Percentiles rank a stretch among this genome's conserved stretches.
These are phyloP conservation scores for Onthophagus sagittarius DNA, from an alignment of 2,888 invertebrate species.

Conservation along the genomic window DNA sequence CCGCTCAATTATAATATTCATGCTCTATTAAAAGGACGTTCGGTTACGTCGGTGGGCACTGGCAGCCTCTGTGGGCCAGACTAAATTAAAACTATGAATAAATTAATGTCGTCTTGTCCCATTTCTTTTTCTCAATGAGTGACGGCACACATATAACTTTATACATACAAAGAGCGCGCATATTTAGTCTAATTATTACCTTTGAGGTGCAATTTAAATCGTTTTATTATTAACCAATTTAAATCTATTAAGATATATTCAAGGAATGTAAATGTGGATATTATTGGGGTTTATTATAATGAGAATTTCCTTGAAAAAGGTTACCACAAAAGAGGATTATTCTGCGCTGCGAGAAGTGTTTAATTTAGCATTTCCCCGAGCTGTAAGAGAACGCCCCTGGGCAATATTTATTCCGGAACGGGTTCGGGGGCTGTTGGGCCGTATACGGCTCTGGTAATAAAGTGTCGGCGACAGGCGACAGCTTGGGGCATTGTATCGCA, in stretches of 20 bases:
- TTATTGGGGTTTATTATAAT: background rate
- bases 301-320: background rate
- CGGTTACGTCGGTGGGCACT: background rate
- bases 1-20: background rate
- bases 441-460: background rate
- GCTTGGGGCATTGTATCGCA: constrained; percentile 25
- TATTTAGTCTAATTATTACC: background rate
- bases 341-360: background rate
- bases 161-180: background rate
- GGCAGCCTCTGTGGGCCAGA: background rate
- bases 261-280: background rate
- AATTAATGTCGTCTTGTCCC: background rate
- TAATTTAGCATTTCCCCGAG: background rate
- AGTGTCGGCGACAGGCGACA: background rate
- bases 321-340: background rate
- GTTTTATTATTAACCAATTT: background rate
- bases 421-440: background rate
- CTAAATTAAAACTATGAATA: background rate
- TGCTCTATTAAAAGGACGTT: background rate
- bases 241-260: background rate
- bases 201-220: background rate
- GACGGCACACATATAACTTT: background rate
- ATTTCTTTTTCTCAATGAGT: background rate
- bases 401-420: background rate
- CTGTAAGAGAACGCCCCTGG: background rate